Evolutionary conservation across 2,797 vertebrate species (phyloP).

Genomic region (Parauchenoglanis punctatus): DNA sequence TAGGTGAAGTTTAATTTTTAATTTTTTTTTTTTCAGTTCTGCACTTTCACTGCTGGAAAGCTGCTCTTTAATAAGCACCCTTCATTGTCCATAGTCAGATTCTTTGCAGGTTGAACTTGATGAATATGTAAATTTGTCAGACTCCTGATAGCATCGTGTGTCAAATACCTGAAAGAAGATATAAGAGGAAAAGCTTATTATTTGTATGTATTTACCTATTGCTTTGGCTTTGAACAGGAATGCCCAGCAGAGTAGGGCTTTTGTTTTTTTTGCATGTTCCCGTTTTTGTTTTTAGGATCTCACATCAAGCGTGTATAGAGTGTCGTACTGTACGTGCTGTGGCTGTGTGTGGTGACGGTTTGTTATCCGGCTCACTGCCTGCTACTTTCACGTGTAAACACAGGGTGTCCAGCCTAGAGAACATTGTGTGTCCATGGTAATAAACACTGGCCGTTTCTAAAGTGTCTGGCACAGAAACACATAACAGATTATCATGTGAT

Average conservation of each 20-base stretch:
- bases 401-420: slow-evolving; percentile 23
- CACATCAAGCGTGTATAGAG: neutral
- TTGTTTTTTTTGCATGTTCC: neutral
- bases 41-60: neutral
- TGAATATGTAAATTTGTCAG: neutral
- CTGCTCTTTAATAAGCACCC: neutral
- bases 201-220: neutral
- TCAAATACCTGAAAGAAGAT: neutral
- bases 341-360: slow-evolving; percentile 7
- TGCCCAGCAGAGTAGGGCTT: neutral
- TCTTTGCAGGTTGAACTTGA: neutral
- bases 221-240: neutral
- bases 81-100: neutral
- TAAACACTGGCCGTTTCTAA: slow-evolving; percentile 33
- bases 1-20: too few species aligned
- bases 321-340: slow-evolving; percentile 19
- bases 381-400: slow-evolving; percentile 43
- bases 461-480: slow-evolving; percentile 32
- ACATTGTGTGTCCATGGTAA: slow-evolving; percentile 53
- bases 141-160: neutral
- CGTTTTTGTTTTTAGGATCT: neutral
- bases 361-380: slow-evolving; percentile 38
- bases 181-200: neutral
- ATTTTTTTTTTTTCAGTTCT: neutral
- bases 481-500: slow-evolving; percentile 49